These are phyloP conservation scores for Pampus argenteus DNA, from an alignment of 2,797 vertebrate genomes.

Conservation along the genomic window DNA sequence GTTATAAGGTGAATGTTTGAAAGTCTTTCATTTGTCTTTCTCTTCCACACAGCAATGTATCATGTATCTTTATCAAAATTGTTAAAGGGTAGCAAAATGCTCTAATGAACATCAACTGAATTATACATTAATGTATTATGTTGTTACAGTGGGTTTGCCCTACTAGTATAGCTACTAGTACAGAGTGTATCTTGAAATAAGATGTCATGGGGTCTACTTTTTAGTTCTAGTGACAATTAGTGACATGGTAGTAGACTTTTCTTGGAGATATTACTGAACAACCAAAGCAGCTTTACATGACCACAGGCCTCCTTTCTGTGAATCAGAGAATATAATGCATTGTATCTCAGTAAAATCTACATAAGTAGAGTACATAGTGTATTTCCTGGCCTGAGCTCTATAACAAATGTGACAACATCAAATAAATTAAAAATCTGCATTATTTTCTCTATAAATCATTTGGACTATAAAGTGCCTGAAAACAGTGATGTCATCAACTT, in stretches of 20 bases:
- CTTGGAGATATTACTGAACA: neutral
- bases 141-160: too few species aligned
- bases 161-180: neutral
- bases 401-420: too few species aligned
- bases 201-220: neutral
- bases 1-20: neutral
- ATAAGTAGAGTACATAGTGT: too few species aligned
- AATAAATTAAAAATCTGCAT: too few species aligned
- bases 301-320: neutral
- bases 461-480: too few species aligned
- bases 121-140: too few species aligned
- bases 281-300: neutral
- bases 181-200: neutral
- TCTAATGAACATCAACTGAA: neutral
- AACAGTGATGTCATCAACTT: too few species aligned
- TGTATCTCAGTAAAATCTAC: neutral
- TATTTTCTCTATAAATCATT: too few species aligned
- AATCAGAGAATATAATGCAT: neutral
- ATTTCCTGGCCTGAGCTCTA: neutral
- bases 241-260: neutral
- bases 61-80: neutral
- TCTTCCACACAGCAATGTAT: neutral
- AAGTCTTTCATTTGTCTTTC: neutral
- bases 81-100: neutral
- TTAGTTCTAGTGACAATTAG: neutral